Evolutionary conservation across 2,113 vertebrate genomes (phyloP).

Genomic region (Pygathrix nemaeus): DNA sequence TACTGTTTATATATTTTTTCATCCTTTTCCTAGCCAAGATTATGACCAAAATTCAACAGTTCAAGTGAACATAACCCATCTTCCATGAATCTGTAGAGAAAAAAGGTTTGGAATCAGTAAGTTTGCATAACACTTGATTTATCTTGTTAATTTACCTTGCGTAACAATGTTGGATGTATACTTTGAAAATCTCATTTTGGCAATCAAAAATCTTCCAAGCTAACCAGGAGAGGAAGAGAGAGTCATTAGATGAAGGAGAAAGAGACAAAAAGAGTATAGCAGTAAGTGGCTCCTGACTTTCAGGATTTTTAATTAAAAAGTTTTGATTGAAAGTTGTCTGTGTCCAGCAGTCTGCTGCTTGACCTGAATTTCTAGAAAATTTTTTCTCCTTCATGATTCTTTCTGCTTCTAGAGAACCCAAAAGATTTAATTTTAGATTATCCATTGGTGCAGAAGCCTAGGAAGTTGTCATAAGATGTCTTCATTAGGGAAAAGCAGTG

Average conservation of each 20-base stretch:
- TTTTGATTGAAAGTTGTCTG: not conserved
- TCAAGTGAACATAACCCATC: not conserved
- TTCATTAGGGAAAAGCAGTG: not conserved
- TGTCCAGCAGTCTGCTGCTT: not conserved
- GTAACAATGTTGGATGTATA: not conserved
- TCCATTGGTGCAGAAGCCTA: not conserved
- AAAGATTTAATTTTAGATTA: not conserved
- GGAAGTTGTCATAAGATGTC: too few relatives aligned
- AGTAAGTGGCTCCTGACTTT: not conserved
- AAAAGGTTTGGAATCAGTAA: not conserved
- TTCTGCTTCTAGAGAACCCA: not conserved
- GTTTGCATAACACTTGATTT: not conserved
- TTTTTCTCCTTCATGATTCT: not conserved
- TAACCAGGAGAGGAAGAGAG: not conserved
- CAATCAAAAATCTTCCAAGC: not conserved
- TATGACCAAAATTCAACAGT: not conserved
- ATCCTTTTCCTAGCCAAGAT: not conserved
- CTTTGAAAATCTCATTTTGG: not conserved
- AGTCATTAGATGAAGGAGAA: not conserved
- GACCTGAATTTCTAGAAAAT: not conserved
- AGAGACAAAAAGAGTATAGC: not conserved
- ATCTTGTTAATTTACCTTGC: not conserved
- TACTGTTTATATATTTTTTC: not conserved
- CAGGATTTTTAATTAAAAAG: not conserved
- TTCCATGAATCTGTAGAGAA: not conserved